A percentile compares a stretch with the other conserved stretches of the same genome.
Evolutionary conservation across 2,888 invertebrate species (phyloP).

Genomic region (Steromphala cineraria): DNA sequence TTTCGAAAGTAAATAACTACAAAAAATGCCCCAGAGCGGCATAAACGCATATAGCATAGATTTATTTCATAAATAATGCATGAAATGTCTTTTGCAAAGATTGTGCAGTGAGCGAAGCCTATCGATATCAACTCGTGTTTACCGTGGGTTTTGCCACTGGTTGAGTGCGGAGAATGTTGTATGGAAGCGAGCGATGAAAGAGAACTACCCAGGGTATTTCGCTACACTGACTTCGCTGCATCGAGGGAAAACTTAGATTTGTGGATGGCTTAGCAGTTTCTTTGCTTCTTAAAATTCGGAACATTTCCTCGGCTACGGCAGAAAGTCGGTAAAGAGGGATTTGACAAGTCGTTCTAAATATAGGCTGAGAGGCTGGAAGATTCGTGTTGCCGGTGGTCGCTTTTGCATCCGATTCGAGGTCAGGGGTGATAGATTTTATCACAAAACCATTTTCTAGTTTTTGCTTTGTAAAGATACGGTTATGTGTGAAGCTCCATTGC

Average conservation of each 20-base stretch:
- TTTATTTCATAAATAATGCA: background rate
- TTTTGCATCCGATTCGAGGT: background rate
- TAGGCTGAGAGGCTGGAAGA: too few relatives aligned
- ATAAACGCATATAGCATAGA: background rate
- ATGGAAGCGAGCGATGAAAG: slow-evolving; percentile 8
- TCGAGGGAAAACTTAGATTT: background rate
- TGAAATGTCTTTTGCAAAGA: background rate
- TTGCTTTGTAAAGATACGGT: too few relatives aligned
- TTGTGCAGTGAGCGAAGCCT: background rate
- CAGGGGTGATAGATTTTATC: background rate
- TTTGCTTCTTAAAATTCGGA: too few relatives aligned
- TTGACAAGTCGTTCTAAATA: too few relatives aligned
- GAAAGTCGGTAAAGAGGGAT: too few relatives aligned
- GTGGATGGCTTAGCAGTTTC: too few relatives aligned
- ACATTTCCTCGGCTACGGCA: too few relatives aligned
- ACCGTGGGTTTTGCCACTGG: slow-evolving; percentile 5
- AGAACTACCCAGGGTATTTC: slow-evolving; percentile 10
- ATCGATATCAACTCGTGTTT: slow-evolving; percentile 16
- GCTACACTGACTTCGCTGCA: background rate
- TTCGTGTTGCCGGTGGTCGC: too few relatives aligned
- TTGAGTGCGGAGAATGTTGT: slow-evolving; percentile 11
- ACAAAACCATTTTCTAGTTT: too few relatives aligned
- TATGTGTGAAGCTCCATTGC: too few relatives aligned
- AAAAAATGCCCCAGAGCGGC: background rate
- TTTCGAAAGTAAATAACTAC: slow-evolving; percentile 1